Conservation (phyloP, 2,113 vertebrate genomes). For the Pelusios castaneus region DNA sequence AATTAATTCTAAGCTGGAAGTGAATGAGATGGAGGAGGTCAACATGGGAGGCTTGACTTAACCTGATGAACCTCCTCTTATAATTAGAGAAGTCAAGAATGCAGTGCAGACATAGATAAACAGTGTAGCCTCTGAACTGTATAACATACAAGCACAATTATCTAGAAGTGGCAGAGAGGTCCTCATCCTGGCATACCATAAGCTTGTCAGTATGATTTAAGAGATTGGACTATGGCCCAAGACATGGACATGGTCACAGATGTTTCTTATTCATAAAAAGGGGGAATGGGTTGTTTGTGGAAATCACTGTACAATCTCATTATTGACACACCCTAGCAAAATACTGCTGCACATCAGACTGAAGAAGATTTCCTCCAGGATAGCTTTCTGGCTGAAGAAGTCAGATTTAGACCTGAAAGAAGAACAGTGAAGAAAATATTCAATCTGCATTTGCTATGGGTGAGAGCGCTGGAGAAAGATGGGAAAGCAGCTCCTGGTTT, state of each 20-base stretch:
- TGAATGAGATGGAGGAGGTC: background rate
- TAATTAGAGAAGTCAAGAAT: no score
- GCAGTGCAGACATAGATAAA: background rate
- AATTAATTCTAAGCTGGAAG: background rate
- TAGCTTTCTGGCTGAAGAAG: background rate
- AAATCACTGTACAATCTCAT: background rate
- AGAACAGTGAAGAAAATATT: no score
- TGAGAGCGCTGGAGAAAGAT: no score
- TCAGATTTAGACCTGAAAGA: background rate
- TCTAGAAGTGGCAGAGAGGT: no score
- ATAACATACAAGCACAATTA: background rate
- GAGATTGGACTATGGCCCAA: background rate
- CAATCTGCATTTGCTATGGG: no score
- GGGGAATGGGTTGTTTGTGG: background rate
- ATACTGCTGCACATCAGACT: background rate
- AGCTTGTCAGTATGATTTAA: no score
- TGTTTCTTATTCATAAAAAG: background rate
- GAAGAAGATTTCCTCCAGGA: background rate
- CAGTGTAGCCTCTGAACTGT: background rate
- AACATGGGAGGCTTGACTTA: background rate
- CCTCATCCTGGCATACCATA: no score
- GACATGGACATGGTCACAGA: background rate
- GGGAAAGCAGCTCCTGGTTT: no score
- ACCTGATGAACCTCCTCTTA: background rate
- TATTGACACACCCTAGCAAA: background rate